Base-by-base conservation (phyloP, 2,888 invertebrate genomes). In the Clunio marinus region DNA sequence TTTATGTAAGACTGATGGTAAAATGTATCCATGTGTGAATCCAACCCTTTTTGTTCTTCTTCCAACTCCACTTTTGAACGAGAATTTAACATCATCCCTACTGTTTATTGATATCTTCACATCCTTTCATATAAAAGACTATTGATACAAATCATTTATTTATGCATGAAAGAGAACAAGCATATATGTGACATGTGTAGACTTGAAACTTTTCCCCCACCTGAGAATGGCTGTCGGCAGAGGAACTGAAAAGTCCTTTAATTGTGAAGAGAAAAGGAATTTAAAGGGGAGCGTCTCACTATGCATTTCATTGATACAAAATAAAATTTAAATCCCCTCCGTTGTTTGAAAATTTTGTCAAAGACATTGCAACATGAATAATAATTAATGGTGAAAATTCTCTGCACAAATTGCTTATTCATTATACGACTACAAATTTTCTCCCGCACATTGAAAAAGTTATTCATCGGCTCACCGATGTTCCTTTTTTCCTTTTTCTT, bases 361-460 rank as follows among this genome's bases (percentile, higher is more conserved):
- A 13, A 8, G 20, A 25, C n/a, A 63, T 27, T 63, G 25, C 63
- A 27, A 27, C 28, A 65, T 65, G 63, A 65, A 65, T 65, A 65
- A 65, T 65, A 65, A 65, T 65, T 65, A 65, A 41, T 28, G n/a
- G 7, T 22, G 37, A 62, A 62, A 62, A 7, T 27, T 41, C 63
- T 41, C 41, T 17, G n/a, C 24, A 65, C 63, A 46, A 65, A 65
- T 65, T 65, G 63, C 37, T 65, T 65, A 65, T 65, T 65, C 45
- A 65, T 45, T 62, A 15, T 25, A 10, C n/a, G 60, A 13, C 41
- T 62, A 15, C 59, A 59, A 45, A 15, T n/a, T n/a, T n/a, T n/a
- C n/a, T 55, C 7, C 8, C 10, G 5, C 55, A 15, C 27, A 2
- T 13, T 13, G 28, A 55, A 55, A 55, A 55, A 22, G 13, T 57